Base-by-base conservation (phyloP, 2,113 vertebrate genomes). In the Propithecus coquereli region DNA sequence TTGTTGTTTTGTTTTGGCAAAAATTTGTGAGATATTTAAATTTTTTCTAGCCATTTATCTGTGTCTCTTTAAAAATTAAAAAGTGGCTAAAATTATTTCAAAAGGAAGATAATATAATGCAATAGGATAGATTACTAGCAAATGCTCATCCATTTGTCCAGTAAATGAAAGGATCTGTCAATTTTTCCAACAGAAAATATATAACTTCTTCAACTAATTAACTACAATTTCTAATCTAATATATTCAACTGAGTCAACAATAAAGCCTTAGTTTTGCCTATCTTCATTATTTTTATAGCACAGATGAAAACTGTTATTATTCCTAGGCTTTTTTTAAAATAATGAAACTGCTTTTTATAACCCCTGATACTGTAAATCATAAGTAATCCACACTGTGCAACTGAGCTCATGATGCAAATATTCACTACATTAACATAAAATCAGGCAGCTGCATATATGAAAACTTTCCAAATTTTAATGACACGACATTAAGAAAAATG, bases 291-390 rank as follows among this genome's bases (percentile, higher is more conserved):
- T 98, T 97, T 93, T 83, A 92, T n/a, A 97, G 52, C 9, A 5
- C 10, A 97, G 52, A 97, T 90, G 85, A 95, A 97, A 98, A 95
- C 30, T 94, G 87, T 97, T 97, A 94, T 76, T 68, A 94, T 81
- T 92, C 87, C 89, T 73, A 97, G 83, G 59, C 71, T 97, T 97
- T 96, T 96, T 97, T 45, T 81, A 90, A 96, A 87, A 97, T 97
- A 97, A 97, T 3, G 1, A 95, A 97, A 97, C 74, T 93, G 86
- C 57, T 90, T 97, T 97, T 86, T 47, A 91, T 30, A 94, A 70
- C 59, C 43, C 87, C 45, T 90, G 80, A 90, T 94, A 96, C 68
- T 97, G 20, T 92, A 91, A 92, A 94, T 92, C 45, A 30, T 63
- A 95, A 63, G 37, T 87, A 52, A 97, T 32, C 91, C 1, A 94